phyloP scores from a whole-genome alignment of 2,113 vertebrate species.

The Cathartes aura region DNA sequence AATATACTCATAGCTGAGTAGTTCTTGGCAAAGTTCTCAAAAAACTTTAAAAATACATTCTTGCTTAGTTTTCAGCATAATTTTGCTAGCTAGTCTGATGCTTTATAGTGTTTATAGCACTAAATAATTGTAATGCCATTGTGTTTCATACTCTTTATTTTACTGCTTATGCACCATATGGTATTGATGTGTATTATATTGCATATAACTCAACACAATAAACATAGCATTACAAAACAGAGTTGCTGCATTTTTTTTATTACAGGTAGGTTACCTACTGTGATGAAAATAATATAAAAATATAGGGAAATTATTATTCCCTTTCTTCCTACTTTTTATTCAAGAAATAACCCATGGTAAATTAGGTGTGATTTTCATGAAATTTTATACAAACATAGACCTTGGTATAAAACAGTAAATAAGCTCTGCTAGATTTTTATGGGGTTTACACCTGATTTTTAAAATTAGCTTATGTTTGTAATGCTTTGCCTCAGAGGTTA shows the following conservation, averaged over 20 bases:
- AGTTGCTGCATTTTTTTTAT: conserved; percentile 13
- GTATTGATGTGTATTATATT: conserved; percentile 35
- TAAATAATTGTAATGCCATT: conserved; percentile 54
- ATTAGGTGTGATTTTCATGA: not conserved
- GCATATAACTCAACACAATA: conserved; percentile 51
- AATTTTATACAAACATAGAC: conserved; percentile 23
- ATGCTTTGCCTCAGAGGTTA: not conserved
- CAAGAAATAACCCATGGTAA: not conserved
- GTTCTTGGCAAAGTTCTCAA: not conserved
- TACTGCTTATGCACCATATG: conserved; percentile 20
- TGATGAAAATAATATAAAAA: conserved; percentile 31
- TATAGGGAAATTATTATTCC: conserved; percentile 4
- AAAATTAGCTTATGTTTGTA: conserved; percentile 19
- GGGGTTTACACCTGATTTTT: not conserved
- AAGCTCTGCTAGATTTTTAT: conserved; percentile 8
- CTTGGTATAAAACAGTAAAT: conserved; percentile 9
- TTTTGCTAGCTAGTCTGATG: not conserved
- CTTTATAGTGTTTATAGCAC: conserved; percentile 20
- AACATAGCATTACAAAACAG: conserved; percentile 8
- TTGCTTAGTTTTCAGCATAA: conserved; percentile 3
- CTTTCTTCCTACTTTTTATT: conserved; percentile 29
- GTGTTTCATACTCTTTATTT: conserved; percentile 24
- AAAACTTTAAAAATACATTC: not conserved
- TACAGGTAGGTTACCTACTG: not conserved
- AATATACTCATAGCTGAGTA: not conserved